These are phyloP conservation scores for Arion vulgaris DNA, from an alignment of 1,140 invertebrate genomes.

Conservation along the genomic window DNA sequence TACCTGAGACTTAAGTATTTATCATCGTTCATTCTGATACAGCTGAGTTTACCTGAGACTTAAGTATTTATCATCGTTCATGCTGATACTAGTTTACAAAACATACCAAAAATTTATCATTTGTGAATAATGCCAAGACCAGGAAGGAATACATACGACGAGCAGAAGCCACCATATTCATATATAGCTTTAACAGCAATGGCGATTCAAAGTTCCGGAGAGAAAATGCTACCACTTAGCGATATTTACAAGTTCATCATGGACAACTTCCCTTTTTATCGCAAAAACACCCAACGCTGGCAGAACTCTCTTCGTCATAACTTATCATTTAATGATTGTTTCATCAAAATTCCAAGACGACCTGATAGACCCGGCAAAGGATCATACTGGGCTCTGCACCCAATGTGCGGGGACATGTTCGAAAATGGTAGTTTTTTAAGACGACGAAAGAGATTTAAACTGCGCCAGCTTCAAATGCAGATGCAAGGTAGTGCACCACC, in stretches of 20 bases:
- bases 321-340: conserved; percentile 76
- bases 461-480: conserved; percentile 37
- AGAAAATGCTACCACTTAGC: conserved; percentile 95
- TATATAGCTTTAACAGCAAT: conserved; percentile 97
- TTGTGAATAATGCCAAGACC: conserved; percentile 85
- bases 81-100: too few species aligned
- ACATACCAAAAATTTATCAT: neutral
- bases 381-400: conserved; percentile 75
- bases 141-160: conserved; percentile 92
- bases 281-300: conserved; percentile 85
- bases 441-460: conserved; percentile 88
- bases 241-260: conserved; percentile 91
- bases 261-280: conserved; percentile 91
- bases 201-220: conserved; percentile 94
- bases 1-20: too few species aligned
- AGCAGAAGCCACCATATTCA: conserved; percentile 95
- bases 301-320: conserved; percentile 76
- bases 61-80: too few species aligned
- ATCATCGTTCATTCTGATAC: too few species aligned
- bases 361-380: conserved; percentile 76
- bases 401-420: conserved; percentile 75
- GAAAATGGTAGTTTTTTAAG: conserved; percentile 91
- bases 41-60: too few species aligned
- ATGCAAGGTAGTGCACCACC: conserved; percentile 35
- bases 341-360: conserved; percentile 83